phyloP scores from a whole-genome alignment of 1,140 invertebrate species.

The Aphidius gifuensis region DNA sequence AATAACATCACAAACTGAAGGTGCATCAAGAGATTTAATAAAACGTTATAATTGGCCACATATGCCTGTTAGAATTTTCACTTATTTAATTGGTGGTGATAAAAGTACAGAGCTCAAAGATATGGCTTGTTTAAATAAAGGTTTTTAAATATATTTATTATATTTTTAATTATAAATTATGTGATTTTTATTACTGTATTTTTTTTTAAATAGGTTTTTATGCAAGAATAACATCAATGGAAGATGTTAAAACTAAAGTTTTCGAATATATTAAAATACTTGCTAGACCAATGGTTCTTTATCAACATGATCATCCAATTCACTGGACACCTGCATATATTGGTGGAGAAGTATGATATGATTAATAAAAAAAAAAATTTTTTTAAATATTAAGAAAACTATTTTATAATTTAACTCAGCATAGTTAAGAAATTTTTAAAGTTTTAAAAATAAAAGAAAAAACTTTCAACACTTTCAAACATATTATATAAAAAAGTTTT shows the following conservation, averaged over 20 bases:
- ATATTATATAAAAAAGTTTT: too few relatives aligned
- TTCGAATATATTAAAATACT: conserved; percentile 89
- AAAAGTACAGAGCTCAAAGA: conserved; percentile 81
- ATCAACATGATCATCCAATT: conserved; percentile 82
- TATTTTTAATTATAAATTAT: neutral
- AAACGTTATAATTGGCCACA: conserved; percentile 87
- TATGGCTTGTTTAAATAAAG: conserved; percentile 97
- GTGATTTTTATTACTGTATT: neutral
- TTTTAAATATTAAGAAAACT: neutral
- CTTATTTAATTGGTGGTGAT: conserved; percentile 92
- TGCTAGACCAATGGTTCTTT: conserved; percentile 86
- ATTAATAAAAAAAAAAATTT: conserved; percentile 5
- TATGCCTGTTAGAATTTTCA: conserved; percentile 91
- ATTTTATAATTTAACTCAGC: neutral
- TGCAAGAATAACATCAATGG: conserved; percentile 76
- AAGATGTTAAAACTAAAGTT: conserved; percentile 84
- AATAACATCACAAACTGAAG: conserved; percentile 73
- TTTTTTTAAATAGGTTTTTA: conserved; percentile 69
- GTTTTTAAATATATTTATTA: conserved; percentile 51
- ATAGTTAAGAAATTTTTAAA: too few relatives aligned
- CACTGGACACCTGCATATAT: conserved; percentile 89
- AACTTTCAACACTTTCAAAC: too few relatives aligned
- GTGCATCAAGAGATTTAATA: conserved; percentile 79
- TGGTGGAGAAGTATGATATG: conserved; percentile 71
- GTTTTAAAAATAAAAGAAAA: too few relatives aligned